Evolutionary conservation across 2,113 vertebrate species (phyloP).

Genomic region (Calyptommatus sinebrachiatus): DNA sequence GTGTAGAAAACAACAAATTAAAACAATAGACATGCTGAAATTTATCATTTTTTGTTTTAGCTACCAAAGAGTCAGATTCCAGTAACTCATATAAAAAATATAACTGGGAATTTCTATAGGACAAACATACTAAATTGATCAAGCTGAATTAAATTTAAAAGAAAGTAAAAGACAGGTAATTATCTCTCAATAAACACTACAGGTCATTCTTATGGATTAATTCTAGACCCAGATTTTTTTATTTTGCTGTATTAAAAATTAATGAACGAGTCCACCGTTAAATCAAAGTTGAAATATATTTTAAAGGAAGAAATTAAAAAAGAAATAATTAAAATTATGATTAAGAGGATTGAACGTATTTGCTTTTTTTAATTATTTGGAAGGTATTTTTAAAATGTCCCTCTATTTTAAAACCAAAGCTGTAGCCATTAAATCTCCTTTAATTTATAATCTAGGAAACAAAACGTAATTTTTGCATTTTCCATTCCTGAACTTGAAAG

Average conservation of each 20-base stretch:
- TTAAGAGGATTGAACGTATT: neutral
- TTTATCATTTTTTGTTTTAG: neutral
- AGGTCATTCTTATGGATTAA: neutral
- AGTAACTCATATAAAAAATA: neutral
- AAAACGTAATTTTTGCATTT: constrained; percentile 56
- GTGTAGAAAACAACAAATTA: neutral
- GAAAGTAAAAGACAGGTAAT: neutral
- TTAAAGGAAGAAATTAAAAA: neutral
- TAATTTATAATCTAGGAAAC: constrained; percentile 58
- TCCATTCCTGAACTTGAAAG: constrained; percentile 29
- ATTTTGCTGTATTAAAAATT: neutral
- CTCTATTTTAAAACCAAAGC: neutral
- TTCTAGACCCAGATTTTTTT: neutral
- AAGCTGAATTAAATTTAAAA: neutral
- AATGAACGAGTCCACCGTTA: constrained; percentile 20
- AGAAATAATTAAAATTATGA: neutral
- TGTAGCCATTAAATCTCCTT: constrained; percentile 59
- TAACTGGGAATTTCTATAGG: neutral
- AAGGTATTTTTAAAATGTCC: constrained; percentile 4
- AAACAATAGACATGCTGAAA: neutral
- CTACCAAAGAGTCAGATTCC: neutral
- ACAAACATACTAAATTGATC: neutral
- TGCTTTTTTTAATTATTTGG: neutral
- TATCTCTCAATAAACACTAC: neutral
- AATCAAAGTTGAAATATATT: neutral